Evolutionary conservation across 2,797 vertebrate genomes (phyloP).

Genomic region (Graptemys geographica): DNA sequence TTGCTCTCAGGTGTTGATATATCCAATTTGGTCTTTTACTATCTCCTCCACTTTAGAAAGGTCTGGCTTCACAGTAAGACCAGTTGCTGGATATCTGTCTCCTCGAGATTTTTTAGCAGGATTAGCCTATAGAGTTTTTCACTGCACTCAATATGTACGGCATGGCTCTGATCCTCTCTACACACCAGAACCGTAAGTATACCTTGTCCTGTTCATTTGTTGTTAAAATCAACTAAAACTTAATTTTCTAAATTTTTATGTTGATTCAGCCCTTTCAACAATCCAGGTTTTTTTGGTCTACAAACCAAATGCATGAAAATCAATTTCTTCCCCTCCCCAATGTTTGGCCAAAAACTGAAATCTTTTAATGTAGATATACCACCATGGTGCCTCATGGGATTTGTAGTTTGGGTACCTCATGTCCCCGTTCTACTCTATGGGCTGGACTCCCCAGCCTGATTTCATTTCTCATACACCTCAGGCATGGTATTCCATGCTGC

Average conservation of each 20-base stretch:
- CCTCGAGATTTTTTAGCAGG: slow-evolving; percentile 96
- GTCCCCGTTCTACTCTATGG: neutral
- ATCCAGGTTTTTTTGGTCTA: neutral
- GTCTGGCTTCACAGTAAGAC: slow-evolving; percentile 94
- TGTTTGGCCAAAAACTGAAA: neutral
- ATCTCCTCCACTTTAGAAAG: slow-evolving; percentile 84
- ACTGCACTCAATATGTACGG: slow-evolving; percentile 96
- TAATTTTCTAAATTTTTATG: neutral
- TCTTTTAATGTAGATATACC: neutral
- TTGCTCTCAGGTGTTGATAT: neutral
- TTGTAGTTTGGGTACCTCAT: neutral
- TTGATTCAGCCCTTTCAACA: neutral
- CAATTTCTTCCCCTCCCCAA: rapidly evolving
- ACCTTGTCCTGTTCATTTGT: neutral
- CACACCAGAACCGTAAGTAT: slow-evolving; percentile 97
- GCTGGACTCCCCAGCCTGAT: neutral
- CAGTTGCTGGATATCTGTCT: slow-evolving; percentile 96
- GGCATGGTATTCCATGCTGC: neutral
- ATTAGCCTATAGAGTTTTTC: slow-evolving; percentile 95
- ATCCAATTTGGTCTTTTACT: slow-evolving; percentile 20
- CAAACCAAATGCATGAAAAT: neutral
- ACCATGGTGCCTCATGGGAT: neutral
- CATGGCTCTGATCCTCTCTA: slow-evolving; percentile 97
- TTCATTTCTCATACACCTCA: neutral
- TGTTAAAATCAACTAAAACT: neutral